A percentile compares a stretch with the other conserved stretches of the same genome.
phyloP scores from a whole-genome alignment of 64 coral and sea anemone genomes.

The Trachythela sp. region DNA sequence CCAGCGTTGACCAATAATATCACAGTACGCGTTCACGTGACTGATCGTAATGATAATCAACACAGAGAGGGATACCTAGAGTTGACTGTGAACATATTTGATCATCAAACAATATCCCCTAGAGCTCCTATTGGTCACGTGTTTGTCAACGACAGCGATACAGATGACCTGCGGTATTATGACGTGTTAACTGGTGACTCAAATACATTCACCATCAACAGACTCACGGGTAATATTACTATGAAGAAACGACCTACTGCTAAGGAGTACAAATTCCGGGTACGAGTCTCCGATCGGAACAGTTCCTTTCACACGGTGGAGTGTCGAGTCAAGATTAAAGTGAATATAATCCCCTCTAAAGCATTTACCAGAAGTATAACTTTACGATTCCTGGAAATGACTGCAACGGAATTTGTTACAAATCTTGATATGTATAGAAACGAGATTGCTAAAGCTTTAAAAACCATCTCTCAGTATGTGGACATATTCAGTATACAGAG shows the following conservation, averaged over 20 bases:
- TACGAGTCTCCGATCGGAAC: constrained; percentile 58
- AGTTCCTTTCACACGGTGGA: constrained; percentile 38
- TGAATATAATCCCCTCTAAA: constrained; percentile 51
- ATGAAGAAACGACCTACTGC: constrained; percentile 50
- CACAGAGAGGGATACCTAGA: constrained; percentile 58
- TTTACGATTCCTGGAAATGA: constrained; percentile 35
- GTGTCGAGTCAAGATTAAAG: constrained; percentile 58
- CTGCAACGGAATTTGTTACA: constrained; percentile 38
- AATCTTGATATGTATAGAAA: constrained; percentile 54
- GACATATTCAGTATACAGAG: constrained; percentile 74
- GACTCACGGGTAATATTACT: constrained; percentile 54
- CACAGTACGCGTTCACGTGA: constrained; percentile 51
- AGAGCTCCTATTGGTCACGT: constrained; percentile 68
- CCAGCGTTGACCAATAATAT: constrained; percentile 43
- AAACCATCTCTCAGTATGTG: constrained; percentile 50
- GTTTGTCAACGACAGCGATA: constrained; percentile 83
- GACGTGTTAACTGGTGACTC: constrained; percentile 23
- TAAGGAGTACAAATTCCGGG: constrained; percentile 50
- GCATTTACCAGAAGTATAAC: constrained; percentile 76
- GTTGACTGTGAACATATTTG: background rate
- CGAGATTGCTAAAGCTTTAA: constrained; percentile 52
- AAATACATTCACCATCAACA: constrained; percentile 59
- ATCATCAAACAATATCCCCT: constrained; percentile 46
- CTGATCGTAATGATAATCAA: constrained; percentile 81
- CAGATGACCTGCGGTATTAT: constrained; percentile 64